Evolutionary conservation across 35 echinoderm and acorn worm genomes (phyloP).

Genomic region (Anneissia japonica): DNA sequence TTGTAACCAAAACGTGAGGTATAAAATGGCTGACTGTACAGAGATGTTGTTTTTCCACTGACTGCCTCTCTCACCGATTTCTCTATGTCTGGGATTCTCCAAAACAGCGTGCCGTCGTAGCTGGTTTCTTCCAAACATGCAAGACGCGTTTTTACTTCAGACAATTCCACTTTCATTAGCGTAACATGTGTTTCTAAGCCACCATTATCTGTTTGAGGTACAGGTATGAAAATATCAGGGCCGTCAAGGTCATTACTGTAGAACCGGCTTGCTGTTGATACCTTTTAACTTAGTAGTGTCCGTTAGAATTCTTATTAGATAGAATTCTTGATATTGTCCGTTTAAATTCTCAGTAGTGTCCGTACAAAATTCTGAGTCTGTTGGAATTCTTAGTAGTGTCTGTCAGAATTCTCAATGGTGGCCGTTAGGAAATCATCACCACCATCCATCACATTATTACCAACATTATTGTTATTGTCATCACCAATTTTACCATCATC

Average conservation of each 20-base stretch:
- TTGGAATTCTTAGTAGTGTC: too few relatives aligned
- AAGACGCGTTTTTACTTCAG: background rate
- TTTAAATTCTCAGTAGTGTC: too few relatives aligned
- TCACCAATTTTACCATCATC: background rate
- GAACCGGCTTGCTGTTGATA: too few relatives aligned
- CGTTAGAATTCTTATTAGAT: too few relatives aligned
- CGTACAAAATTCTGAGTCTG: too few relatives aligned
- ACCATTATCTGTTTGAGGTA: background rate
- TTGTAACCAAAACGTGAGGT: background rate
- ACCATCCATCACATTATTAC: too few relatives aligned
- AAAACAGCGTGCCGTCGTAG: background rate
- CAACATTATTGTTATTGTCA: background rate
- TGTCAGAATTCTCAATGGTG: too few relatives aligned
- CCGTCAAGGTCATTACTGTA: background rate
- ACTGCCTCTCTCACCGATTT: background rate
- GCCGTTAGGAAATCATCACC: too few relatives aligned
- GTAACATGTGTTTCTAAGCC: background rate
- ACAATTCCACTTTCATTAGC: background rate
- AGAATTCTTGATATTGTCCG: too few relatives aligned
- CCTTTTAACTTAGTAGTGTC: too few relatives aligned
- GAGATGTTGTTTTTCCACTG: background rate
- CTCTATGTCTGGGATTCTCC: background rate
- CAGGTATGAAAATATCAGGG: background rate
- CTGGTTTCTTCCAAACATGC: background rate
- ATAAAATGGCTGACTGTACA: constrained; percentile 4